Conservation (phyloP, 92 coral and sea anemone species). For the Zoanthus sansibaricus region DNA sequence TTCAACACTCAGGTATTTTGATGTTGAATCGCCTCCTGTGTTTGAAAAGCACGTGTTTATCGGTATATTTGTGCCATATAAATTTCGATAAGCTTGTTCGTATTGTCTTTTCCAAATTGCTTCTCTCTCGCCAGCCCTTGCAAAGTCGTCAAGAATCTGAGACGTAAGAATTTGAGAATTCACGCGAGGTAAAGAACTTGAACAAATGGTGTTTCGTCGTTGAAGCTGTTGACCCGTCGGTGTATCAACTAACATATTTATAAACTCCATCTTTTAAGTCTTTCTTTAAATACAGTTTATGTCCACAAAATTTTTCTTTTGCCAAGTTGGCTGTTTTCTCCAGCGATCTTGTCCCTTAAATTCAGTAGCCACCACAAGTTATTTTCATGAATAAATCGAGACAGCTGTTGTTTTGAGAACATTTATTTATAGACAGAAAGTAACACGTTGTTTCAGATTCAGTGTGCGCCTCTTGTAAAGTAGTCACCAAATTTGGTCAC, state of each 20-base stretch:
- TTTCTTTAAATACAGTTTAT: not conserved
- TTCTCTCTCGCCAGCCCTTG: conserved; percentile 34
- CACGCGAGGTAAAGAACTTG: conserved; percentile 29
- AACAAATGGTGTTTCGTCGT: conserved; percentile 33
- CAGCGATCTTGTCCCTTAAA: not conserved
- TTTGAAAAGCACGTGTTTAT: conserved; percentile 25
- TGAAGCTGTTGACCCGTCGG: conserved; percentile 47
- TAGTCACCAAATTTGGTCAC: conserved; percentile 36
- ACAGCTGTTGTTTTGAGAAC: conserved; percentile 10
- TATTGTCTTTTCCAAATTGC: conserved; percentile 35
- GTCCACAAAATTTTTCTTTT: not conserved
- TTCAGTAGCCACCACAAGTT: not conserved
- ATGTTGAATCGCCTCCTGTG: conserved; percentile 20
- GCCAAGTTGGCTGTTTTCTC: not conserved
- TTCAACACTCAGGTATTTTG: conserved; percentile 40
- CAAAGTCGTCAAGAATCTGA: conserved; percentile 44
- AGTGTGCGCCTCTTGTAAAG: not conserved
- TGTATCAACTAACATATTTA: conserved; percentile 28
- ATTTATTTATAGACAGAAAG: not conserved
- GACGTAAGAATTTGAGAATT: conserved; percentile 33
- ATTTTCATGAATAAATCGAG: not conserved
- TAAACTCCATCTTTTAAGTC: conserved; percentile 26
- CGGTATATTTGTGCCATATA: conserved; percentile 40
- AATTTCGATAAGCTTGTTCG: conserved; percentile 41
- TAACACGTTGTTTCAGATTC: conserved; percentile 5